Percentiles rank a stretch among this genome's conserved stretches.
These are phyloP conservation scores for Amitus sp. DNA, from an alignment of 2,888 invertebrate species.

Conservation along the genomic window DNA sequence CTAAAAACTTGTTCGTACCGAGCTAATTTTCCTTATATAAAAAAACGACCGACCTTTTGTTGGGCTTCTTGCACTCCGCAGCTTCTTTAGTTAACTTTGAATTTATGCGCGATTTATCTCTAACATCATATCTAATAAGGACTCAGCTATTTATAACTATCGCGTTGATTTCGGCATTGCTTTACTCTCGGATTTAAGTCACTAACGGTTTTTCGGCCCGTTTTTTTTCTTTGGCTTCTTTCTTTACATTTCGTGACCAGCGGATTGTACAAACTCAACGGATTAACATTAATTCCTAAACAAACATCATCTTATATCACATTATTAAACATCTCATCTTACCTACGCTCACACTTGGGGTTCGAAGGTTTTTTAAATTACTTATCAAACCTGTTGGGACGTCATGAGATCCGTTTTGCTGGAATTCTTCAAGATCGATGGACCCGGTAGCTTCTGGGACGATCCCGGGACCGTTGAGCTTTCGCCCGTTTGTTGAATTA, in stretches of 20 bases:
- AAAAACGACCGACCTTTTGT: background rate
- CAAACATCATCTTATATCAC: constrained; percentile 2
- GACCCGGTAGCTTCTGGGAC: constrained; percentile 59
- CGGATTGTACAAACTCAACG: constrained; percentile 28
- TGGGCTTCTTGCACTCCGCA: background rate
- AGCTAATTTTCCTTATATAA: background rate
- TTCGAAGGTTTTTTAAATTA: background rate
- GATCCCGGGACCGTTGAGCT: constrained; percentile 36
- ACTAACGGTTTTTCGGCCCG: background rate
- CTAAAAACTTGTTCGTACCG: background rate
- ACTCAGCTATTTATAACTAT: constrained; percentile 4
- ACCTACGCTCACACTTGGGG: background rate
- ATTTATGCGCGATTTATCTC: constrained; percentile 1
- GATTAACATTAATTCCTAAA: constrained; percentile 10
- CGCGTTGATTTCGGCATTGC: constrained; percentile 2
- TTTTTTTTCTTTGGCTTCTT: constrained; percentile 18
- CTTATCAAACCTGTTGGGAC: constrained; percentile 57
- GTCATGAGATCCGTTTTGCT: constrained; percentile 61
- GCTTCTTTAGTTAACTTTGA: background rate
- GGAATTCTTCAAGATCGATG: constrained; percentile 62
- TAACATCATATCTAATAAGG: constrained; percentile 9
- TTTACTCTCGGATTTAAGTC: no score
- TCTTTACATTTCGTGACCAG: constrained; percentile 23
- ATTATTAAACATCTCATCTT: background rate
- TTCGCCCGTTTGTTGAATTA: constrained; percentile 57